Evolutionary conservation across 2,888 invertebrate genomes (phyloP), one percentile per base, ranked within the genome.

Genomic region (Glyphotaelius pellucidus): DNA sequence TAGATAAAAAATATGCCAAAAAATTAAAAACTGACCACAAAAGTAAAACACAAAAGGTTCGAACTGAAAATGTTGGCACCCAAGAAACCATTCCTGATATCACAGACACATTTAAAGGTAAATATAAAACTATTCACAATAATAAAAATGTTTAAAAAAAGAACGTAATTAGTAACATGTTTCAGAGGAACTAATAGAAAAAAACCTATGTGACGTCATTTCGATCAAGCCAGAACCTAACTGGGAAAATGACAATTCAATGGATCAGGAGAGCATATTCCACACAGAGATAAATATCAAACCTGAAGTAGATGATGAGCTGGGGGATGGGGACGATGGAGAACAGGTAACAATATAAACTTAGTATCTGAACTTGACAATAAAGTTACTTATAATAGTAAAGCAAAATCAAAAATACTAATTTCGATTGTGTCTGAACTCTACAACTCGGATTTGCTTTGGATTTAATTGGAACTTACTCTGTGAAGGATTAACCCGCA

Each of bases 191-290:
- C 67, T 89, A 35, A 67, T 67, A 42, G 84, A 91, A 32, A 85
- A 86, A 80, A 86, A 42, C n/a, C 9, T 80, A 32, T 85, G 38
- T 80, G 67, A 85, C 31, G 95, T 96, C 47, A 94, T 96, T 1
- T 95, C 95, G 91, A 94, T 96, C 19, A 96, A 96, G 93, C 95
- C 95, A 30, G 96, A 96, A 92, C 96, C 96, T 0, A 98, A 98
- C 94, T 98, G 98, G 98, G 97, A 97, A 90, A 97, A 97, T 93
- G 96, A 96, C 80, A 96, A 97, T 92, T 97, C 97, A 32, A 52
- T 80, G n/a, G 89, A 88, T 80, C 92, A 32, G 1, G 92, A 91
- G 30, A 91, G 87, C 30, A 81, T 92, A 32, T 91, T 91, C 67
- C 91, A 92, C 67, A 79, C 92, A 47, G 0, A 97, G 94, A 97